Conservation (phyloP, 1,140 invertebrate species). For the Pomacea maculata region DNA sequence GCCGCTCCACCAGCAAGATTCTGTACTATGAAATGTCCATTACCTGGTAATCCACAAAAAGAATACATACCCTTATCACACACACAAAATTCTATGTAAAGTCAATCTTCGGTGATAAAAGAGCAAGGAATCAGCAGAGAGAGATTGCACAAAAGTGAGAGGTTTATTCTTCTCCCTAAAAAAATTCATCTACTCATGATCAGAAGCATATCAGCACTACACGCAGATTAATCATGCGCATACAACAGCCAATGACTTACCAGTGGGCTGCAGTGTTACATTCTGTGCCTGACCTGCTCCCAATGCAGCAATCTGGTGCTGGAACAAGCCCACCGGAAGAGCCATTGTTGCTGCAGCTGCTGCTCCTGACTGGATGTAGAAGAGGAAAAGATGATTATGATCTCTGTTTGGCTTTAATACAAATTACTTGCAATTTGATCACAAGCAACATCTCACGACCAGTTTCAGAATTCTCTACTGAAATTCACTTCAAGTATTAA, state of each 20-base stretch:
- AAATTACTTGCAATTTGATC: no score
- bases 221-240: neutral
- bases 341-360: conserved; percentile 59
- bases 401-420: no score
- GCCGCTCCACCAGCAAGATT: conserved; percentile 15
- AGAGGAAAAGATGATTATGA: neutral
- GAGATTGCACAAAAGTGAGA: no score
- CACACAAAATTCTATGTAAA: neutral
- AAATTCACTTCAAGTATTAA: no score
- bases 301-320: conserved; percentile 57
- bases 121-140: neutral
- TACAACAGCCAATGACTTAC: conserved; percentile 17
- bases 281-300: conserved; percentile 32
- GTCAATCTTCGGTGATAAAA: neutral
- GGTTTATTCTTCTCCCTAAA: neutral
- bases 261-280: conserved; percentile 30
- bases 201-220: neutral
- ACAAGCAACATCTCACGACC: no score
- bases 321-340: conserved; percentile 56
- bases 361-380: conserved; percentile 49
- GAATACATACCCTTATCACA: neutral
- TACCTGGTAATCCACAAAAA: conserved; percentile 27
- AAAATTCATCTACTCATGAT: neutral
- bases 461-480: no score
- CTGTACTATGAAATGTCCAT: conserved; percentile 46